phyloP scores from a whole-genome alignment of 2,113 vertebrate genomes.

The Trogon melanurus region DNA sequence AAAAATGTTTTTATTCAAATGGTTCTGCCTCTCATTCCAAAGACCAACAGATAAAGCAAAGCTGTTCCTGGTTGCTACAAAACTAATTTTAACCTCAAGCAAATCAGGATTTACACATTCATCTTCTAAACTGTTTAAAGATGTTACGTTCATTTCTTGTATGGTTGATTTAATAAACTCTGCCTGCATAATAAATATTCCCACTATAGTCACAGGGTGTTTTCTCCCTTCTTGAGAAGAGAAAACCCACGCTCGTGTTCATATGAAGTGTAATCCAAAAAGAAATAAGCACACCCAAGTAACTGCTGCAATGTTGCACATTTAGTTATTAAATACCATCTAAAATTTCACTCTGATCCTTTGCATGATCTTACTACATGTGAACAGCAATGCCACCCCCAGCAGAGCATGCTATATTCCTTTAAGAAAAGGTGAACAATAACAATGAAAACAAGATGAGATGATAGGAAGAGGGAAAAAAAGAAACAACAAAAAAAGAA shows the following conservation, averaged over 20 bases:
- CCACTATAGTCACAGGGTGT: slow-evolving; percentile 17
- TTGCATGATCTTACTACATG: slow-evolving; percentile 27
- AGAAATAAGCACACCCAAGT: slow-evolving; percentile 48
- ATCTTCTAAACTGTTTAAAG: slow-evolving; percentile 59
- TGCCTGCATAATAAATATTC: slow-evolving; percentile 66
- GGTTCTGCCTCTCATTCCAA: slow-evolving; percentile 47
- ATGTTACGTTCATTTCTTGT: slow-evolving; percentile 59
- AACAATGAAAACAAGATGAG: slow-evolving; percentile 65
- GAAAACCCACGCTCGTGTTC: slow-evolving; percentile 5
- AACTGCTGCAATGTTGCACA: slow-evolving; percentile 60
- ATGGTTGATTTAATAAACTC: slow-evolving; percentile 74
- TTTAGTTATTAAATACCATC: slow-evolving; percentile 66
- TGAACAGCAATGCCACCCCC: slow-evolving; percentile 65
- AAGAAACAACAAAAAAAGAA: neutral
- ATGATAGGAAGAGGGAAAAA: neutral
- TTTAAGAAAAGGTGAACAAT: slow-evolving; percentile 75
- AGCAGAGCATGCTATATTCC: slow-evolving; percentile 69
- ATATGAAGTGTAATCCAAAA: slow-evolving; percentile 23
- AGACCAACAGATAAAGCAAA: slow-evolving; percentile 47
- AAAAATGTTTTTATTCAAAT: slow-evolving; percentile 62
- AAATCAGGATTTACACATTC: slow-evolving; percentile 54
- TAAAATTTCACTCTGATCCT: slow-evolving; percentile 58
- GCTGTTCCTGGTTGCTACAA: slow-evolving; percentile 27
- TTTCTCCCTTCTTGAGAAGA: slow-evolving; percentile 15
- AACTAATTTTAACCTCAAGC: slow-evolving; percentile 66